Conservation (phyloP, 2,113 vertebrate species). For the Neotragus pygmaeus region DNA sequence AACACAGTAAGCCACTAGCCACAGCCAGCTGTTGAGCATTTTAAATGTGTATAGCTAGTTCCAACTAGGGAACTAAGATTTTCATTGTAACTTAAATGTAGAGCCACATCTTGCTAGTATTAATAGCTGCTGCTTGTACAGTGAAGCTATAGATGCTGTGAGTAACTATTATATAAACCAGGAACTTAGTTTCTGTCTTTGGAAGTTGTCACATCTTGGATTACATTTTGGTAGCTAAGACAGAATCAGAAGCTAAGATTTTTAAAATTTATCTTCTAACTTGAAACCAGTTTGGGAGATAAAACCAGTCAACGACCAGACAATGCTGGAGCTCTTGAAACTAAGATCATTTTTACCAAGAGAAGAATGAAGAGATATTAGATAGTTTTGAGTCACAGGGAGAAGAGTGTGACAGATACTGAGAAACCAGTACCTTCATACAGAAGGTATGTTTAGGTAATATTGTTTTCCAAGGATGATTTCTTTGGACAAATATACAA, state of each 20-base stretch:
- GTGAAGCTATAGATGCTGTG: neutral
- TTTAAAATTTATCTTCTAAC: neutral
- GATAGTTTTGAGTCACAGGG: neutral
- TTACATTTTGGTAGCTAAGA: slow-evolving; percentile 18
- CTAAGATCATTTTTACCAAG: neutral
- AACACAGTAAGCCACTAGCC: neutral
- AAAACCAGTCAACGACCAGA: neutral
- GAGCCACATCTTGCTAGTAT: neutral
- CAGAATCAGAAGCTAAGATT: neutral
- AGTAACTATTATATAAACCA: neutral
- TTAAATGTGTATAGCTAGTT: neutral
- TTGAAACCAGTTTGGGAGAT: neutral
- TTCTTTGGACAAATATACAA: no score
- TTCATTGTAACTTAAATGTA: neutral
- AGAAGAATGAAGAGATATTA: neutral
- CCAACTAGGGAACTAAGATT: neutral
- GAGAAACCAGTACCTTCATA: neutral
- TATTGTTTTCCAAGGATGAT: no score
- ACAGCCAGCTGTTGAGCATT: neutral
- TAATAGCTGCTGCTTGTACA: neutral
- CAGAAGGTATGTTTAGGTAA: neutral
- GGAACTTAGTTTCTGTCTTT: slow-evolving; percentile 21
- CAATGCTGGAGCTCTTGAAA: neutral
- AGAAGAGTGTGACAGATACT: neutral
- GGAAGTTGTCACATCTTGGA: neutral